Evolutionary conservation across 2,797 vertebrate species (phyloP).

Genomic region (Syngnathus acus): DNA sequence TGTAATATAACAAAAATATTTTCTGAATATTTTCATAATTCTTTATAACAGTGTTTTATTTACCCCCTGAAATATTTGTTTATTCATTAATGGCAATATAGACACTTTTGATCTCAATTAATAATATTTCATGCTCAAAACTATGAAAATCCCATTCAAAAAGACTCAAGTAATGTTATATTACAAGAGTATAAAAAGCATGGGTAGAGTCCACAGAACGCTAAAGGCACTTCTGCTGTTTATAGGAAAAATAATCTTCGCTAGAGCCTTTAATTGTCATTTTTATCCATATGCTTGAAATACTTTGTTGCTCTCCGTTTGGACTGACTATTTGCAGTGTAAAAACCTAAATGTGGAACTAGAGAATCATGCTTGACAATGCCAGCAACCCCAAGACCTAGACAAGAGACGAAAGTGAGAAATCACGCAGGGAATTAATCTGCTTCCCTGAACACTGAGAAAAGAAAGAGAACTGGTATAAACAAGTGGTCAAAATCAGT

Average conservation of each 20-base stretch:
- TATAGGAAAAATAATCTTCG: no score
- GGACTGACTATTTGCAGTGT: neutral
- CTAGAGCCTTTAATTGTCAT: no score
- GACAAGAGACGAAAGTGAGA: constrained; percentile 34
- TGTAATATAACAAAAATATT: neutral
- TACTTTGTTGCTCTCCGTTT: neutral
- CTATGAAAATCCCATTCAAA: no score
- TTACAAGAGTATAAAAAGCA: no score
- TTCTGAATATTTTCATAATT: neutral
- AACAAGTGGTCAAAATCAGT: constrained; percentile 16
- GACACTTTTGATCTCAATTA: neutral
- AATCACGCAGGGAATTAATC: constrained; percentile 49
- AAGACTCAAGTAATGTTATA: no score
- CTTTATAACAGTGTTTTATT: neutral
- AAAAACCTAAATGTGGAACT: constrained; percentile 4
- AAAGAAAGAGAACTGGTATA: constrained; percentile 19
- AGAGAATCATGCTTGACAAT: constrained; percentile 23
- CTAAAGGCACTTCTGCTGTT: no score
- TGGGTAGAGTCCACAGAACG: no score
- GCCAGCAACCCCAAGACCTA: constrained; percentile 24
- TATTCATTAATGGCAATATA: neutral
- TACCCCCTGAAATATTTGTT: neutral
- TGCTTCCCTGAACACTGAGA: constrained; percentile 34
- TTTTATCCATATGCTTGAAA: no score
- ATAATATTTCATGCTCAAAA: no score